Evolutionary conservation across 1,140 invertebrate genomes (phyloP).

Genomic region (Holcopasites calliopsidis): DNA sequence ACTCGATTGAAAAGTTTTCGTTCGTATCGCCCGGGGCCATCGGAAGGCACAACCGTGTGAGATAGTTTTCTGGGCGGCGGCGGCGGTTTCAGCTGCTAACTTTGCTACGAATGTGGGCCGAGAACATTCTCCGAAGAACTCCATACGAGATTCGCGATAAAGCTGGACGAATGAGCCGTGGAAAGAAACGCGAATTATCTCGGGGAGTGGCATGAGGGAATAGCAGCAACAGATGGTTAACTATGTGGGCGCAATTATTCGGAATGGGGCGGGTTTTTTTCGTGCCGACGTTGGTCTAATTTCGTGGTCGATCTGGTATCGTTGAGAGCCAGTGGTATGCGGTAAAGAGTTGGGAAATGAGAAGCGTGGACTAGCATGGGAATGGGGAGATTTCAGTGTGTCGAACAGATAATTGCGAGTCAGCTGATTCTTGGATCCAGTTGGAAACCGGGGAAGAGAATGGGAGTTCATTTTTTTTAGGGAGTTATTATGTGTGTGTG

Average conservation of each 20-base stretch:
- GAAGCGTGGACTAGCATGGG: too few relatives aligned
- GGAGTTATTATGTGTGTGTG: too few relatives aligned
- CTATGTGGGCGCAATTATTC: not conserved
- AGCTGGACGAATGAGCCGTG: not conserved
- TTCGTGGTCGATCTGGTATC: not conserved
- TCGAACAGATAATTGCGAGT: too few relatives aligned
- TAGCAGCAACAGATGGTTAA: constrained; percentile 27
- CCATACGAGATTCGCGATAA: constrained; percentile 35
- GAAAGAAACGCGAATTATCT: not conserved
- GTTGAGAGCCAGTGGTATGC: too few relatives aligned
- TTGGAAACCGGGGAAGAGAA: too few relatives aligned
- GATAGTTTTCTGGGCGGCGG: constrained; percentile 53
- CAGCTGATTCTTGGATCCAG: too few relatives aligned
- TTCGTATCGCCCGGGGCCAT: constrained; percentile 20
- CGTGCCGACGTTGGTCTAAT: not conserved
- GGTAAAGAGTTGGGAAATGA: too few relatives aligned
- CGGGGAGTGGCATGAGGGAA: not conserved
- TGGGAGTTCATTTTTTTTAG: too few relatives aligned
- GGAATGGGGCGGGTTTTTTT: not conserved
- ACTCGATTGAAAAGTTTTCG: constrained; percentile 62
- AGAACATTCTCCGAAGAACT: constrained; percentile 25
- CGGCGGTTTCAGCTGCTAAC: constrained; percentile 39
- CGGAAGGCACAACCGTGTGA: constrained; percentile 1
- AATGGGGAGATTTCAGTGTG: too few relatives aligned
- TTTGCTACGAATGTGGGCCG: constrained; percentile 32